These are phyloP conservation scores for Molossus alvarezi DNA, from an alignment of 2,797 vertebrate species.

Conservation along the genomic window DNA sequence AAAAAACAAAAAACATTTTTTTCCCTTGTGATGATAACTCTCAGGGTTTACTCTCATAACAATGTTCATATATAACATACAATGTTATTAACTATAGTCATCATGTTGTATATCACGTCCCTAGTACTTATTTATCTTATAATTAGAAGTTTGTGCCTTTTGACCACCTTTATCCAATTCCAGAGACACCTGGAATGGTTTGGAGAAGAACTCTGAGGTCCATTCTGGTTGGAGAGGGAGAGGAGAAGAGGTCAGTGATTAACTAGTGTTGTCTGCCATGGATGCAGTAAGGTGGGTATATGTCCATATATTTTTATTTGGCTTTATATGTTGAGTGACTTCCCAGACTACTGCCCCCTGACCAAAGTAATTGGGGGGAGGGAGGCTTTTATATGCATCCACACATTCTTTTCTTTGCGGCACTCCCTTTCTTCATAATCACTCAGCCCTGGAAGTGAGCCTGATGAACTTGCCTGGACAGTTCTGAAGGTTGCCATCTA, in stretches of 20 bases:
- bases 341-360: neutral
- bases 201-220: too few relatives aligned
- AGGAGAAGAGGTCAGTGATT: too few relatives aligned
- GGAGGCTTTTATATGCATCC: neutral
- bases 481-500: neutral
- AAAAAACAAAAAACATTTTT: neutral
- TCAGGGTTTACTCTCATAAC: neutral
- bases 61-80: too few relatives aligned
- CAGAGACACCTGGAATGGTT: too few relatives aligned
- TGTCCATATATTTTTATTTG: neutral
- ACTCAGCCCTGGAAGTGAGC: neutral
- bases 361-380: neutral
- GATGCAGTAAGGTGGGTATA: too few relatives aligned
- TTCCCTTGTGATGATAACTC: neutral
- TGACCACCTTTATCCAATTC: neutral
- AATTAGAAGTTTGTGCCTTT: neutral
- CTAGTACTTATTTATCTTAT: neutral
- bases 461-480: neutral
- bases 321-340: neutral
- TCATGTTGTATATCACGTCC: neutral
- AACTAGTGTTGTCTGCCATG: too few relatives aligned
- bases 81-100: neutral
- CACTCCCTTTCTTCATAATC: neutral
- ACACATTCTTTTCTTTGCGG: neutral
- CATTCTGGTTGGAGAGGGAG: too few relatives aligned